Evolutionary conservation across 2,113 vertebrate species (phyloP).

Genomic region (Polyodon spathula): DNA sequence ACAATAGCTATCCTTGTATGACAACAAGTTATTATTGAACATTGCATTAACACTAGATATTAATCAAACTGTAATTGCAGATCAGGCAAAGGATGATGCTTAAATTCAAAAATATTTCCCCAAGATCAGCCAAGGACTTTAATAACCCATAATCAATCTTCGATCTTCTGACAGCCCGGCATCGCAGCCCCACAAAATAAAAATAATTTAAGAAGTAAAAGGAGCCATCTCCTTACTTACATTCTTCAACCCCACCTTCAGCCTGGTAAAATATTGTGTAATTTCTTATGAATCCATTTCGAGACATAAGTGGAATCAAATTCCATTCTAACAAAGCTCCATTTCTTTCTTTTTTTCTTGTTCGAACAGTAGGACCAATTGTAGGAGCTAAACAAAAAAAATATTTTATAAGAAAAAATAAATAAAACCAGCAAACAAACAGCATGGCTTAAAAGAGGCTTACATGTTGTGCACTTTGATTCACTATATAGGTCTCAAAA

Average conservation of each 20-base stretch:
- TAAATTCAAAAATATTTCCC: no score
- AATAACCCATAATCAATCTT: no score
- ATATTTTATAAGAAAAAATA: background rate
- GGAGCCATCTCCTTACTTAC: slow-evolving; percentile 43
- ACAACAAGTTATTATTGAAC: no score
- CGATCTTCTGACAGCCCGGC: no score
- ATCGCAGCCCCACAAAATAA: background rate
- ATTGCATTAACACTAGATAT: no score
- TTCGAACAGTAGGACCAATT: slow-evolving; percentile 52
- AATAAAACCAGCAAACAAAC: no score
- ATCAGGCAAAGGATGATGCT: no score
- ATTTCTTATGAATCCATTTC: slow-evolving; percentile 74
- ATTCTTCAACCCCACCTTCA: slow-evolving; percentile 31
- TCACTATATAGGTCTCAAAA: no score
- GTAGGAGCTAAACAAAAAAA: slow-evolving; percentile 56
- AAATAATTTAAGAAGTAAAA: slow-evolving; percentile 6
- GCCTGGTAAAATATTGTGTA: slow-evolving; percentile 71
- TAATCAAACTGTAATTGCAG: no score
- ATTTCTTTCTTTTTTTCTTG: slow-evolving; percentile 62
- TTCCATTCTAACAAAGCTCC: slow-evolving; percentile 67
- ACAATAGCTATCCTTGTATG: background rate
- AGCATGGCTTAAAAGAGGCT: no score
- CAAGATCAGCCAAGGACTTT: no score
- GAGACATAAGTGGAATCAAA: slow-evolving; percentile 52
- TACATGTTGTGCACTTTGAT: no score